These are phyloP conservation scores for Chunga burmeisteri DNA, from an alignment of 2,113 vertebrate species.

Conservation along the genomic window DNA sequence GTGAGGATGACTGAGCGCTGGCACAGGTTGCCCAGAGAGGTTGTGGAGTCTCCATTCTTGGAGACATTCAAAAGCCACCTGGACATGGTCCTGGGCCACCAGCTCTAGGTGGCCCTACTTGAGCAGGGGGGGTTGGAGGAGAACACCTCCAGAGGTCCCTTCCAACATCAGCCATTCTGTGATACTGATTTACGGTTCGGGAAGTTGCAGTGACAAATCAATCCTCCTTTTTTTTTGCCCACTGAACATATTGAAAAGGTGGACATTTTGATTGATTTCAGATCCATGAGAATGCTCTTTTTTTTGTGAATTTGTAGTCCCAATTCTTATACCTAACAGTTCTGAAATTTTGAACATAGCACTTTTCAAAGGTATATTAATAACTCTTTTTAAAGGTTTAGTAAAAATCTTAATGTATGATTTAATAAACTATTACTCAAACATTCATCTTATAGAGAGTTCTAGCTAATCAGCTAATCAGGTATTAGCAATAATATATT, in stretches of 20 bases:
- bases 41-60: neutral
- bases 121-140: fast-evolving
- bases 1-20: neutral
- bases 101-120: neutral
- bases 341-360: neutral
- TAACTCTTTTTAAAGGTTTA: neutral
- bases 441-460: neutral
- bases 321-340: neutral
- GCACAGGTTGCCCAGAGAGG: neutral
- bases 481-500: neutral
- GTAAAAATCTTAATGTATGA: neutral
- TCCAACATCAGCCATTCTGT: neutral
- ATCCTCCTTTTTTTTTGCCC: neutral
- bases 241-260: neutral
- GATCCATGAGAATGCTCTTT: neutral
- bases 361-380: neutral
- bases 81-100: neutral
- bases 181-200: neutral
- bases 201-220: neutral
- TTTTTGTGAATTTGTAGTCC: neutral
- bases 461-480: neutral
- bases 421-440: neutral
- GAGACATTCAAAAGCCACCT: neutral
- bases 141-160: neutral
- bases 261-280: neutral